Conservation (phyloP, 2,113 vertebrate genomes). For the Tyto alba region DNA sequence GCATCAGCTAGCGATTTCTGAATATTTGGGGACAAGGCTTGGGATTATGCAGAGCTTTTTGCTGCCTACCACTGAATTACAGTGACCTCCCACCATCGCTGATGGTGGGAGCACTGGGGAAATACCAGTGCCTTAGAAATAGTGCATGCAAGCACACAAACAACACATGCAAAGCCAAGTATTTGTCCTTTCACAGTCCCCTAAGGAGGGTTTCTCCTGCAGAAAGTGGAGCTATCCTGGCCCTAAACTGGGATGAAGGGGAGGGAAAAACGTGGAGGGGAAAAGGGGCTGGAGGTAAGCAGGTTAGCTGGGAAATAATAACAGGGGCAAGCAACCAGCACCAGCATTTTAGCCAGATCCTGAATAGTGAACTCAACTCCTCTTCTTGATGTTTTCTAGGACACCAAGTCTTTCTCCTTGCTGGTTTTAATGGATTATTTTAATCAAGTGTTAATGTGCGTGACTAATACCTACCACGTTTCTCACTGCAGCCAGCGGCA, state of each 20-base stretch:
- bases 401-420: neutral
- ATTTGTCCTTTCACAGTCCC: neutral
- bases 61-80: conserved; percentile 38
- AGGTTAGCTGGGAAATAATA: neutral
- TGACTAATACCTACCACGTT: rapidly evolving
- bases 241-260: neutral
- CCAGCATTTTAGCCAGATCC: neutral
- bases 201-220: neutral
- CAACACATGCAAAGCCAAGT: neutral
- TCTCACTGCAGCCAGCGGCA: neutral
- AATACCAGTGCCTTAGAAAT: conserved; percentile 15
- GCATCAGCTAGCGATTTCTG: neutral
- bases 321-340: neutral
- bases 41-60: conserved; percentile 13
- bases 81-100: neutral
- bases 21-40: conserved; percentile 26
- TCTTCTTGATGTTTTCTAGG: neutral
- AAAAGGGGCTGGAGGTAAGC: neutral
- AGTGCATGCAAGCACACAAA: neutral
- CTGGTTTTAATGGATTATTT: neutral
- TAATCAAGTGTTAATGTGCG: neutral
- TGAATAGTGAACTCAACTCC: neutral
- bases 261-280: rapidly evolving
- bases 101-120: neutral
- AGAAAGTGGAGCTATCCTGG: neutral